These are phyloP conservation scores for Drosophila persimilis DNA, from an alignment of 1,140 invertebrate species.

Conservation along the genomic window DNA sequence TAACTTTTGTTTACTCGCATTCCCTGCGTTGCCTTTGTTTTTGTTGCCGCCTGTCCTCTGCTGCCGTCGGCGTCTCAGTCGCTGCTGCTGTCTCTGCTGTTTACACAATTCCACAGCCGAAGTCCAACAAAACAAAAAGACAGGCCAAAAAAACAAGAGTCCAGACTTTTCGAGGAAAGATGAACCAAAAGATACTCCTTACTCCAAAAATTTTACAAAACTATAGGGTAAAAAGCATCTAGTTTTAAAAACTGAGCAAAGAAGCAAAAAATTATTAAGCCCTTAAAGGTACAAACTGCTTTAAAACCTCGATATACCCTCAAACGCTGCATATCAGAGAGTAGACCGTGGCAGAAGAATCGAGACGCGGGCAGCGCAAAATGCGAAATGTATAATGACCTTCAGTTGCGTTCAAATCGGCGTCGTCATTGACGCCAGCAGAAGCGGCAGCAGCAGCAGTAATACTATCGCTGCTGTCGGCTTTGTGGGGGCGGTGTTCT, in stretches of 20 bases:
- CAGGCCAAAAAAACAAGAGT: conserved; percentile 25
- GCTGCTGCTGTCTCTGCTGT: conserved; percentile 56
- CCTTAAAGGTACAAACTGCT: no score
- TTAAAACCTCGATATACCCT: not conserved
- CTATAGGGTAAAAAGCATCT: no score
- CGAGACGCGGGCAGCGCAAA: conserved; percentile 18
- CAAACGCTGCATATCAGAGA: not conserved
- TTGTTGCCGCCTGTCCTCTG: conserved; percentile 41
- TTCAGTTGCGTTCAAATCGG: conserved; percentile 66
- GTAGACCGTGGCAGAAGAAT: conserved; percentile 3
- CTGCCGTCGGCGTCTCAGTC: conserved; percentile 29
- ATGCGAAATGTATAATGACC: conserved; percentile 73
- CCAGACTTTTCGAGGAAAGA: no score
- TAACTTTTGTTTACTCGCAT: conserved; percentile 76
- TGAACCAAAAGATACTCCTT: no score
- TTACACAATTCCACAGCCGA: conserved; percentile 75
- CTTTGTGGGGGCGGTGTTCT: conserved; percentile 21
- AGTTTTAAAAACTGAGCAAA: not conserved
- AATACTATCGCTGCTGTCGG: not conserved
- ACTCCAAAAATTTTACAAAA: no score
- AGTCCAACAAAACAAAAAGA: conserved; percentile 58
- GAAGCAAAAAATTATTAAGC: no score
- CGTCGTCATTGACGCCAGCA: conserved; percentile 21
- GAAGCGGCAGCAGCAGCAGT: conserved; percentile 8
- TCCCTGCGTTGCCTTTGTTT: conserved; percentile 67